phyloP scores from a whole-genome alignment of 2,888 invertebrate species.

The Drosophila ezoana region DNA sequence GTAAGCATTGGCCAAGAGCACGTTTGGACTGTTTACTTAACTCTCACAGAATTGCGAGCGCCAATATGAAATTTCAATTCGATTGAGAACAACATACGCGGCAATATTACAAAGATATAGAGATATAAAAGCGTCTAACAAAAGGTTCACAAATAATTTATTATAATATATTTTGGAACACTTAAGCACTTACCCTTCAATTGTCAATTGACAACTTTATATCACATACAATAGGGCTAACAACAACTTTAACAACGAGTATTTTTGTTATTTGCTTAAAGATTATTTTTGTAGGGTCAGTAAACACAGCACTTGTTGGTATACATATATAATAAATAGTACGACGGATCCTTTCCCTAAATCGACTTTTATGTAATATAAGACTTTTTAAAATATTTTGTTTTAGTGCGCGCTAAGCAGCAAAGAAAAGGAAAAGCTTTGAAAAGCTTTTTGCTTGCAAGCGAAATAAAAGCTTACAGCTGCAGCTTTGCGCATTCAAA shows the following conservation, averaged over 20 bases:
- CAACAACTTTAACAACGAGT: not conserved
- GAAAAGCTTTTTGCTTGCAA: constrained; percentile 35
- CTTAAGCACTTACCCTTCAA: constrained; percentile 19
- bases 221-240: constrained; percentile 15
- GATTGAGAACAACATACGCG: constrained; percentile 8
- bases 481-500: constrained; percentile 46
- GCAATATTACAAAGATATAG: not conserved
- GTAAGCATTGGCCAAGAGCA: constrained; percentile 10
- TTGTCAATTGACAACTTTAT: constrained; percentile 1
- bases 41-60: constrained; percentile 10
- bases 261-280: not conserved
- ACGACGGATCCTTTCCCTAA: constrained; percentile 23
- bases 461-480: constrained; percentile 48
- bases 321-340: not conserved
- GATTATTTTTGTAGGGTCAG: not conserved
- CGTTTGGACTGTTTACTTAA: constrained; percentile 32
- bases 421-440: constrained; percentile 36
- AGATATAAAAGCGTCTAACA: not conserved
- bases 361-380: not conserved
- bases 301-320: constrained; percentile 23
- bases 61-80: not conserved
- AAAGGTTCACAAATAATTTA: not conserved
- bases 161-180: not conserved
- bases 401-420: constrained; percentile 46
- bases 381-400: constrained; percentile 18